These are phyloP conservation scores for Cyclargus thomasi DNA, from an alignment of 1,140 invertebrate genomes.

Conservation along the genomic window DNA sequence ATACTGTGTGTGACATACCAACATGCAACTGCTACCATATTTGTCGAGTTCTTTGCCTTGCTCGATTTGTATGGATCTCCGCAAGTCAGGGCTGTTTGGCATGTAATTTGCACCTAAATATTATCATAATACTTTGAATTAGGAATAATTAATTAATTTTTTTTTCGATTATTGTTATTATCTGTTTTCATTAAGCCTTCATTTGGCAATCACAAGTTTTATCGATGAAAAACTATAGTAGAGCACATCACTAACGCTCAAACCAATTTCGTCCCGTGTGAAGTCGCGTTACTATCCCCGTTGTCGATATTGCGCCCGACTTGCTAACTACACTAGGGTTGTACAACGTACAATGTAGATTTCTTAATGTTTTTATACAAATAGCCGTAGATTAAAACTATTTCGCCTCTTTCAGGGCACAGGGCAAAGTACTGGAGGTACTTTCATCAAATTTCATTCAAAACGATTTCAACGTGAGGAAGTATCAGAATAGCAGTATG, in stretches of 20 bases:
- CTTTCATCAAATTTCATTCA: too few relatives aligned
- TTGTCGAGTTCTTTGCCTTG: conserved; percentile 42
- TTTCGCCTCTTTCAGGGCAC: too few relatives aligned
- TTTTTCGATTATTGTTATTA: too few relatives aligned
- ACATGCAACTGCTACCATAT: conserved; percentile 29
- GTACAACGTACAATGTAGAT: not conserved
- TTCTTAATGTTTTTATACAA: too few relatives aligned
- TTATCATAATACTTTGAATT: too few relatives aligned
- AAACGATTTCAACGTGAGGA: too few relatives aligned
- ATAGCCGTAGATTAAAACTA: not conserved
- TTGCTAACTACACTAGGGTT: not conserved
- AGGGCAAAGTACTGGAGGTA: too few relatives aligned
- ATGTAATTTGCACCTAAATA: too few relatives aligned
- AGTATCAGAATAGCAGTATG: too few relatives aligned
- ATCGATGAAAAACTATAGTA: not conserved
- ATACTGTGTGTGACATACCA: conserved; percentile 15
- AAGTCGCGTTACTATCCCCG: not conserved
- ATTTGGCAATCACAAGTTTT: not conserved
- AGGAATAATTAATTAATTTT: too few relatives aligned
- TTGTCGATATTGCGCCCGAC: not conserved
- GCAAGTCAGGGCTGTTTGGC: conserved; percentile 32
- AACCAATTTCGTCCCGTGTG: not conserved
- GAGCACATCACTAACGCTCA: not conserved
- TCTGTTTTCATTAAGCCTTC: too few relatives aligned
- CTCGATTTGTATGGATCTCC: conserved; percentile 39